Evolutionary conservation across 2,113 vertebrate species (phyloP).

Genomic region (Pollimyrus isidori): DNA sequence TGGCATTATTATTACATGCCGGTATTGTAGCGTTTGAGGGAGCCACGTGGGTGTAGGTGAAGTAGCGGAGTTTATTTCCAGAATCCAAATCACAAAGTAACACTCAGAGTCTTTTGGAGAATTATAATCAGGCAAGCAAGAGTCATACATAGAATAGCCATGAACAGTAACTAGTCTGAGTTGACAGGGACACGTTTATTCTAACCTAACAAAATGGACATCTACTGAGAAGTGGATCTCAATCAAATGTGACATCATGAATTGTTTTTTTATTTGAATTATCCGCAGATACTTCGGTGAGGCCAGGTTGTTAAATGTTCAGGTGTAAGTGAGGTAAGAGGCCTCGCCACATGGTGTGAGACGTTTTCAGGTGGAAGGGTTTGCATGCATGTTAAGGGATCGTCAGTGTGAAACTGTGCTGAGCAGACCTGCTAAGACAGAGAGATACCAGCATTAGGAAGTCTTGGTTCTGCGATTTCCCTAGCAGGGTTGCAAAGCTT

Average conservation of each 20-base stretch:
- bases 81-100: background rate
- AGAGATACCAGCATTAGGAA: background rate
- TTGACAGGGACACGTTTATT: background rate
- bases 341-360: background rate
- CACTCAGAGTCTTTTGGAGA: background rate
- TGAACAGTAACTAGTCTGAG: background rate
- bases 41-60: background rate
- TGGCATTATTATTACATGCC: background rate
- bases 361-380: background rate
- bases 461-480: background rate
- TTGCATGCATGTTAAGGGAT: background rate
- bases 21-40: background rate
- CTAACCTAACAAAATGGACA: background rate
- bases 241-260: background rate
- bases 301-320: background rate
- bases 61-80: background rate
- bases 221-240: background rate
- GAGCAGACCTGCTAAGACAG: background rate
- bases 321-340: background rate
- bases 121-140: background rate
- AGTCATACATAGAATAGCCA: background rate
- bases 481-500: background rate
- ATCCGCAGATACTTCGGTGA: background rate
- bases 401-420: background rate
- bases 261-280: background rate